Conservation (phyloP, 2,113 vertebrate species). For the Smithornis capensis region DNA sequence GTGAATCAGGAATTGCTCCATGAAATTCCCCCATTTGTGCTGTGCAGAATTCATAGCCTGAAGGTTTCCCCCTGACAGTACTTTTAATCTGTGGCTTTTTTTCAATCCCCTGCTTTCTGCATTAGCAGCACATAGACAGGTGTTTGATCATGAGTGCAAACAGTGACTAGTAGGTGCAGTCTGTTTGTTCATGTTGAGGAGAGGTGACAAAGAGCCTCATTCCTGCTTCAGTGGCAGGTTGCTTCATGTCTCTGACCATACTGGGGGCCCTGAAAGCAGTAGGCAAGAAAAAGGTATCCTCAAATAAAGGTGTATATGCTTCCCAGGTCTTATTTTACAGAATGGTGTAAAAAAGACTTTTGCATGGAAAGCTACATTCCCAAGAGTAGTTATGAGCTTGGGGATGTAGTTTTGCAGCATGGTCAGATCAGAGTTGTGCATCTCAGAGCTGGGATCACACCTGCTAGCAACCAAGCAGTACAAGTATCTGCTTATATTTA, state of each 20-base stretch:
- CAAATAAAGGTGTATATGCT: background rate
- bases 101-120: background rate
- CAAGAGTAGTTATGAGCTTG: background rate
- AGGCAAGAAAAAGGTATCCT: background rate
- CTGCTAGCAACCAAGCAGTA: background rate
- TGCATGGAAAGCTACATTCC: background rate
- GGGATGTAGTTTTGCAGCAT: background rate
- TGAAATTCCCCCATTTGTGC: background rate
- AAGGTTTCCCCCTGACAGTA: background rate
- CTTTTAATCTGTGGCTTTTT: background rate
- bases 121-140: background rate
- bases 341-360: background rate
- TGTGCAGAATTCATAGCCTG: background rate
- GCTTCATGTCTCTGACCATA: background rate
- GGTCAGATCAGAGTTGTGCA: background rate
- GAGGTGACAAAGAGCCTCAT: background rate
- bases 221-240: accelerated
- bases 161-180: background rate
- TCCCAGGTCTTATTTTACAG: background rate
- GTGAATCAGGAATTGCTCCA: background rate
- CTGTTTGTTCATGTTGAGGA: background rate
- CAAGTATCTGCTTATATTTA: background rate
- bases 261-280: accelerated
- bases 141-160: background rate
- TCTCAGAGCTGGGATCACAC: background rate